phyloP scores from a whole-genome alignment of 2,888 invertebrate genomes.

The Lycia hirtaria region DNA sequence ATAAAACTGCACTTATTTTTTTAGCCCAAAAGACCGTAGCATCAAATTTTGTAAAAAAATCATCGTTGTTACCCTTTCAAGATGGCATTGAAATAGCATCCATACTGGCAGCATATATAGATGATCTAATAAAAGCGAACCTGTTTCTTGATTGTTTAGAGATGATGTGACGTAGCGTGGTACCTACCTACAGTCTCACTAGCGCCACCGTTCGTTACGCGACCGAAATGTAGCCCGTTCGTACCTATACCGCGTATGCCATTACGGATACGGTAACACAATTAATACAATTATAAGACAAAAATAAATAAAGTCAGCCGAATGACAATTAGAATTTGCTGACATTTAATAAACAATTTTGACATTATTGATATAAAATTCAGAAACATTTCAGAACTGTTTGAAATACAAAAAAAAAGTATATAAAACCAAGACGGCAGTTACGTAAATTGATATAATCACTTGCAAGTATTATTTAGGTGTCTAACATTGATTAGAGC shows the following conservation, averaged over 20 bases:
- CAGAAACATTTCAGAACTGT: neutral
- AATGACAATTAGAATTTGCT: neutral
- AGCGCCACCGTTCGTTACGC: conserved; percentile 39
- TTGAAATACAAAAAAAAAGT: neutral
- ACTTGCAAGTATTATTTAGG: neutral
- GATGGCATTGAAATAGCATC: no score
- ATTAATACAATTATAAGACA: conserved; percentile 18
- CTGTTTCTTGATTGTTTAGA: neutral
- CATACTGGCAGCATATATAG: conserved; percentile 13
- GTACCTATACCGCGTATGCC: conserved; percentile 38
- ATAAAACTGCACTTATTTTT: no score
- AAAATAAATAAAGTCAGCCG: conserved; percentile 6
- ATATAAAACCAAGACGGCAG: conserved; percentile 4
- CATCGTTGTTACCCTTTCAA: no score
- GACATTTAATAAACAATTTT: neutral
- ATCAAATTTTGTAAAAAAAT: no score
- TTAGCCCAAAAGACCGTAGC: no score
- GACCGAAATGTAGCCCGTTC: conserved; percentile 40
- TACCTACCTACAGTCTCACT: conserved; percentile 46
- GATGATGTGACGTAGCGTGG: conserved; percentile 10
- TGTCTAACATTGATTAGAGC: neutral
- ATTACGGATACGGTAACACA: conserved; percentile 35
- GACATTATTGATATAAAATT: neutral
- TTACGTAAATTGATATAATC: neutral
- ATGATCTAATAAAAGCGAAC: conserved; percentile 5